A percentile compares a stretch with the other conserved stretches of the same genome.
These are phyloP conservation scores for Mus minutoides DNA, from an alignment of 2,797 vertebrate genomes.

Conservation along the genomic window DNA sequence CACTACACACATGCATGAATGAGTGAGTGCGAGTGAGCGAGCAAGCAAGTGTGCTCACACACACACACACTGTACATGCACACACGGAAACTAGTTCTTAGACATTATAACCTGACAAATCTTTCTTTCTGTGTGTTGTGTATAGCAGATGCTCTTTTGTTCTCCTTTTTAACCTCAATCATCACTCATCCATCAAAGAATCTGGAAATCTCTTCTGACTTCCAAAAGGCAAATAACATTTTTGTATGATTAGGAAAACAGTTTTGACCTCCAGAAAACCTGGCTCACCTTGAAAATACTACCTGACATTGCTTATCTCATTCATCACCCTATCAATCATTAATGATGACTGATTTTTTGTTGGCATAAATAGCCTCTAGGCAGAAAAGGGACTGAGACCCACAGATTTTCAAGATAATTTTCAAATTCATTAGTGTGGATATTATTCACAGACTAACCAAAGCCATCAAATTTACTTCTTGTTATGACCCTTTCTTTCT, in stretches of 20 bases:
- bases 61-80: background rate
- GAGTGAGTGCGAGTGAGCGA: background rate
- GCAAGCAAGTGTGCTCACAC: background rate
- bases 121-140: background rate
- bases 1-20: background rate
- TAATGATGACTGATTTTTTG: conserved; percentile 48
- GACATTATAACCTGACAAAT: background rate
- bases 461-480: conserved; percentile 45
- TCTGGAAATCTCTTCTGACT: conserved; percentile 12
- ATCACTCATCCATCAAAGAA: conserved; percentile 28
- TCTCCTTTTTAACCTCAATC: background rate
- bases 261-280: conserved; percentile 26
- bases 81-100: background rate
- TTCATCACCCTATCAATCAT: background rate
- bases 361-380: conserved; percentile 30
- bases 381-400: background rate
- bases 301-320: conserved; percentile 27
- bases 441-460: conserved; percentile 49
- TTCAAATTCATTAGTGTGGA: conserved; percentile 20
- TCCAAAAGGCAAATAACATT: conserved; percentile 48
- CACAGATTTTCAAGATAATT: conserved; percentile 51
- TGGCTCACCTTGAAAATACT: conserved; percentile 50
- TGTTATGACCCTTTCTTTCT: conserved; percentile 17
- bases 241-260: conserved; percentile 48
- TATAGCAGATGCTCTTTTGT: background rate